These are phyloP conservation scores for Callopanchax toddi DNA, from an alignment of 2,113 vertebrate genomes.

Conservation along the genomic window DNA sequence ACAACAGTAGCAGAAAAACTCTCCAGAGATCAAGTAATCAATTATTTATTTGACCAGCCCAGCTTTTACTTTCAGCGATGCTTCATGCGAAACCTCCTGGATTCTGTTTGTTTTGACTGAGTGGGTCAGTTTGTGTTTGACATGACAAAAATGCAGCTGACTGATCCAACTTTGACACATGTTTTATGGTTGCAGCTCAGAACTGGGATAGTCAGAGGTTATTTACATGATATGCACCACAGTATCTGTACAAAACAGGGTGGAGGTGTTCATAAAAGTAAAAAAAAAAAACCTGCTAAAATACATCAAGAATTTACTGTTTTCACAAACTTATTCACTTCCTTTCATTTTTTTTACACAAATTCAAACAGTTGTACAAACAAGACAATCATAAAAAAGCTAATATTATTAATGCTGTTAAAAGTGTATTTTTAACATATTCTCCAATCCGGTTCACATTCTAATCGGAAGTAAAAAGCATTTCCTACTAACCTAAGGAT, in stretches of 20 bases:
- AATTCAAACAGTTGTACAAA: slow-evolving; percentile 41
- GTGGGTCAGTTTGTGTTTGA: neutral
- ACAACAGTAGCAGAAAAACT: neutral
- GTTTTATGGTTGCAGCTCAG: too few relatives aligned
- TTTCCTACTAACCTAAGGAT: neutral
- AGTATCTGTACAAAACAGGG: neutral
- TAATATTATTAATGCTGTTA: slow-evolving; percentile 12
- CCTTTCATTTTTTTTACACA: too few relatives aligned
- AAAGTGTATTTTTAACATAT: neutral
- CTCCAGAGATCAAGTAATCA: neutral
- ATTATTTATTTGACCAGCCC: neutral
- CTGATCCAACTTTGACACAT: too few relatives aligned
- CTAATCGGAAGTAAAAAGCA: slow-evolving; percentile 36
- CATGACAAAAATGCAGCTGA: too few relatives aligned
- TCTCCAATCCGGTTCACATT: slow-evolving; percentile 57
- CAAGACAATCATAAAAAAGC: slow-evolving; percentile 26
- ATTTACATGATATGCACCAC: neutral
- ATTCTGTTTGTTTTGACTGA: fast-evolving
- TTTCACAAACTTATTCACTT: too few relatives aligned
- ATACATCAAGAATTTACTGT: slow-evolving; percentile 6
- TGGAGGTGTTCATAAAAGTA: neutral
- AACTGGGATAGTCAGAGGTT: neutral
- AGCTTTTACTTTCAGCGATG: neutral
- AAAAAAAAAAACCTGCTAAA: neutral
- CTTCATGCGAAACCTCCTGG: neutral